A percentile compares a stretch with the other conserved stretches of the same genome.
Evolutionary conservation across 1,140 invertebrate species (phyloP).

Genomic region (Cheumatopsyche charites): DNA sequence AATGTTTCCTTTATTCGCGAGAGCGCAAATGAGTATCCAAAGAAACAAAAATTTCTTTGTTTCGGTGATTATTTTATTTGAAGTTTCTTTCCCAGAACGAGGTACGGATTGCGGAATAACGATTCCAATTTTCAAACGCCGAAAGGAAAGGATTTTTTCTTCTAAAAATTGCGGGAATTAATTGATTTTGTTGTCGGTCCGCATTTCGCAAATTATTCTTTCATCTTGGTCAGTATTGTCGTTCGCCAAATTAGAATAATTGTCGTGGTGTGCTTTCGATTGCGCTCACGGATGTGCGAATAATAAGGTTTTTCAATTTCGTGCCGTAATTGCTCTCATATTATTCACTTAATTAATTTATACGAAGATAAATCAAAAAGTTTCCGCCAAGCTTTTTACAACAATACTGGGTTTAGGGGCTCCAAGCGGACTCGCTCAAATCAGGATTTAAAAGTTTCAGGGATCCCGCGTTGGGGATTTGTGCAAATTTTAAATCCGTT

Average conservation of each 20-base stretch:
- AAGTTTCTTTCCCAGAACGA: neutral
- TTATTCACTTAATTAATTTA: constrained; percentile 42
- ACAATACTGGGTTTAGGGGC: constrained; percentile 29
- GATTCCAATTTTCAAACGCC: neutral
- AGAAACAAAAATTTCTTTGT: neutral
- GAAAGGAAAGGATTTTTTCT: constrained; percentile 2
- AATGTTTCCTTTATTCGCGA: neutral
- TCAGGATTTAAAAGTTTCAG: constrained; percentile 30
- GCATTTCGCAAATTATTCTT: neutral
- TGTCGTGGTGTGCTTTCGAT: neutral
- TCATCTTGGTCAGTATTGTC: neutral
- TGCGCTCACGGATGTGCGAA: neutral
- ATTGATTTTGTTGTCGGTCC: neutral
- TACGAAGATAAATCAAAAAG: constrained; percentile 40
- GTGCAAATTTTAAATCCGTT: neutral
- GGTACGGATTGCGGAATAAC: constrained; percentile 1
- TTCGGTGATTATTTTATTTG: constrained; percentile 18
- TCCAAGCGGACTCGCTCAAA: constrained; percentile 6
- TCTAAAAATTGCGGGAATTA: neutral
- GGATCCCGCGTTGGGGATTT: constrained; percentile 1
- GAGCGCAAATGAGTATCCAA: neutral
- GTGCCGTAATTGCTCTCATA: constrained; percentile 17
- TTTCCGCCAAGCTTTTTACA: constrained; percentile 31
- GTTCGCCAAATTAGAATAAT: neutral
- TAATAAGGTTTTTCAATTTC: constrained; percentile 30